Evolutionary conservation across 2,888 invertebrate genomes (phyloP), one percentile per base, ranked within the genome.

Genomic region (Phaedon cochleariae): DNA sequence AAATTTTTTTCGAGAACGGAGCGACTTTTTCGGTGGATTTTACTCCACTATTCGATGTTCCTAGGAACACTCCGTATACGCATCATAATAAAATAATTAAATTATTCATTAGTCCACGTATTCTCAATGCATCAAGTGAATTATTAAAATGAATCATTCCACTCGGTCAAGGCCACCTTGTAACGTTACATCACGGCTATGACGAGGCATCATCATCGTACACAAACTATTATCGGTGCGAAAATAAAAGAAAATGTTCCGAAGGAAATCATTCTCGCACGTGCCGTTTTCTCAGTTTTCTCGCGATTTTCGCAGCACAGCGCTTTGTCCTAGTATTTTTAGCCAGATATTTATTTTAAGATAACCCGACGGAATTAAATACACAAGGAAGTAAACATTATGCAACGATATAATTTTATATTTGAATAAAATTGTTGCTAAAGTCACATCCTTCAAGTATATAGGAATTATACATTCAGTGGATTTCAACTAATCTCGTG

Each of bases 301-400:
- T 48, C 15, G 15, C n/a, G 41, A n/a, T 57, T 57, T 29, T 31
- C 45, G 29, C 22, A 26, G 18, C 17, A 31, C 15, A n/a, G 20
- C 45, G 18, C 17, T 41, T 45, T 26, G 57, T 21, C 20, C 57
- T 51, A 34, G 58, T 67, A 67, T 67, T 67, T 64, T 55, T 67
- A 67, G 60, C 51, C 45, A 46, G 31, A 20, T 67, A 48, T 67
- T 59, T 66, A 66, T 67, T 67, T 67, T 55, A 31, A 59, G 66
- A 66, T 62, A 62, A 66, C 49, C 31, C 49, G 34, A 49, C 58
- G 26, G 58, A 65, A 66, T 55, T 59, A 48, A 58, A 62, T 53
- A 63, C 58, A 62, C 66, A 59, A 66, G 62, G 66, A 66, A 66
- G 60, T 63, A 63, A 61, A 64, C 53, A 67, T 67, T 67, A 67